A percentile compares a stretch with the other conserved stretches of the same genome.
Evolutionary conservation across 1,140 invertebrate genomes (phyloP).

Genomic region (Drosophila santomea): DNA sequence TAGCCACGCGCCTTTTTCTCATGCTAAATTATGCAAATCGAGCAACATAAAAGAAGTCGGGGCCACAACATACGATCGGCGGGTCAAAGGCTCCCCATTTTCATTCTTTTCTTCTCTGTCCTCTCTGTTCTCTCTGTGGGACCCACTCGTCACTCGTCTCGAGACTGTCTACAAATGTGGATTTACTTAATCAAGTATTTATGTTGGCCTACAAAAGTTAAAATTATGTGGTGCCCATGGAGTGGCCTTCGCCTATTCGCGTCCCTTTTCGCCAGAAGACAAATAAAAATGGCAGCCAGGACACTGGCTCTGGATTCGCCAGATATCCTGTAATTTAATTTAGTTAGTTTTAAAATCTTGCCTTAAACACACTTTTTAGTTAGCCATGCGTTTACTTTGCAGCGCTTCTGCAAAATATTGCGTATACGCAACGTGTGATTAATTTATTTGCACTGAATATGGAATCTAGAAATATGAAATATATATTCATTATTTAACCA

Average conservation of each 20-base stretch:
- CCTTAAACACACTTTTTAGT: too few species aligned
- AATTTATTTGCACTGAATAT: too few species aligned
- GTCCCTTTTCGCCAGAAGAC: constrained; percentile 23
- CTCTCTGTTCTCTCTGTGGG: neutral
- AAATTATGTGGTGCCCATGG: constrained; percentile 62
- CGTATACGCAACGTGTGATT: too few species aligned
- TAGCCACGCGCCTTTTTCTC: constrained; percentile 19
- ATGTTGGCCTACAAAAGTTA: constrained; percentile 72
- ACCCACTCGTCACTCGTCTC: constrained; percentile 46
- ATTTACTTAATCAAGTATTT: constrained; percentile 75
- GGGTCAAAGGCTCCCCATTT: constrained; percentile 33
- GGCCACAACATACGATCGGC: constrained; percentile 19
- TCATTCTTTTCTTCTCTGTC: neutral
- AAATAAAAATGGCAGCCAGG: constrained; percentile 43
- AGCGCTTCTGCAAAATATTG: too few species aligned
- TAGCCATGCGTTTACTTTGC: too few species aligned
- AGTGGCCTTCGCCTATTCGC: constrained; percentile 22
- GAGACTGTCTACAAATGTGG: constrained; percentile 70
- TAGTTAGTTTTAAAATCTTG: too few species aligned
- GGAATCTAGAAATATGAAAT: too few species aligned
- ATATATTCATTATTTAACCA: neutral
- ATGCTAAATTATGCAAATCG: constrained; percentile 60
- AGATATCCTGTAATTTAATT: neutral
- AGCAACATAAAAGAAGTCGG: constrained; percentile 38
- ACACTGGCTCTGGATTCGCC: neutral